Evolutionary conservation across 2,888 invertebrate species (phyloP), one percentile per base, ranked within the genome.

Genomic region (Miltochrista miniata): DNA sequence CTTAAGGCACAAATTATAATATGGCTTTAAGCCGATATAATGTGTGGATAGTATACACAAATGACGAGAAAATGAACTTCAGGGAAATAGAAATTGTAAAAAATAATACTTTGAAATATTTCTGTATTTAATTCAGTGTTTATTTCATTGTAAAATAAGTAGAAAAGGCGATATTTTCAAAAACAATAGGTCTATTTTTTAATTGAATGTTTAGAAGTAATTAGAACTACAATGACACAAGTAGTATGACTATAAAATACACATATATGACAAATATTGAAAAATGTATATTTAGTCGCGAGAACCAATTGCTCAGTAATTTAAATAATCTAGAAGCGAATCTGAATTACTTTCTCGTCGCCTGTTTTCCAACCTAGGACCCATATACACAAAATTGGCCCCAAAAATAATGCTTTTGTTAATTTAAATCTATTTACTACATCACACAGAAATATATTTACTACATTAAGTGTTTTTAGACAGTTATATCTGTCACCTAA

Each of bases 1-100:
- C 81, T 67, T 86, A 90, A 89, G 90, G 89, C 90, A 89, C 83
- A 76, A 85, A 81, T 76, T 81, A 79, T 73, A 82, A 80, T 67
- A 70, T 61, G 87, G 87, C 88, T 88, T 84, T 54, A 73, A 87
- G 88, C 89, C 68, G 42, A 35, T 64, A 63, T 37, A 43, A 48
- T 45, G 41, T 33, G 42, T n/a, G 36, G 40, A 39, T 45, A 29
- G 31, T 44, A 15, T 38, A 33, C 55, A 48, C 49, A 37, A 68
- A 47, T 44, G 43, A 51, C 24, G 14, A 13, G 36, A 44, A 24
- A 9, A 5, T 33, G 15, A 33, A 3, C 9, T 24, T 5, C 5
- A 24, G 3, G 18, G 5, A 24, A 24, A 24, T 24, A 24, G 18
- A 24, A 24, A 4, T 4, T 24, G 2, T 5, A 24, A 4, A 24